A percentile compares a stretch with the other conserved stretches of the same genome.
Evolutionary conservation across 2,797 vertebrate species (phyloP).

Genomic region (Acanthornis magna): DNA sequence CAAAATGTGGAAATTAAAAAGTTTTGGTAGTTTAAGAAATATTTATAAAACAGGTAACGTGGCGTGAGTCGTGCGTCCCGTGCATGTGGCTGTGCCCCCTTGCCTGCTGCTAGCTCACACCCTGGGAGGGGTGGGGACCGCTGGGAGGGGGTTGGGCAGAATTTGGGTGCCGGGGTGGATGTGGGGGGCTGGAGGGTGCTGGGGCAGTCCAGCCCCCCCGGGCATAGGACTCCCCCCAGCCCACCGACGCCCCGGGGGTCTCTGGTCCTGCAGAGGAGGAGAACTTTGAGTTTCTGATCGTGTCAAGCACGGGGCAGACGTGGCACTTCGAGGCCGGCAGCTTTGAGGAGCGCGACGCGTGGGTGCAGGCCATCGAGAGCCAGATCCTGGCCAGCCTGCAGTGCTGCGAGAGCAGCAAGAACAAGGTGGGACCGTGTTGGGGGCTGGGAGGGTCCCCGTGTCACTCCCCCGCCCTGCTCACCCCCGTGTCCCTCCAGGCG

Average conservation of each 20-base stretch:
- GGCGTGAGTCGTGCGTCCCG: neutral
- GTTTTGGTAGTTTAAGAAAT: conserved; percentile 99
- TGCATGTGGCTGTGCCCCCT: conserved; percentile 69
- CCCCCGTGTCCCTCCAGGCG: neutral
- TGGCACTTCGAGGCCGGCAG: conserved; percentile 96
- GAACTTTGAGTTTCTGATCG: conserved; percentile 93
- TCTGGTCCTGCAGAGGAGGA: conserved; percentile 83
- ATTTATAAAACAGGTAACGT: conserved; percentile 99
- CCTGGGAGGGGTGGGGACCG: neutral
- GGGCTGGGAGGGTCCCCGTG: fast-evolving
- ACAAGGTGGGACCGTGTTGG: conserved; percentile 76
- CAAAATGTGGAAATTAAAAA: conserved; percentile 99
- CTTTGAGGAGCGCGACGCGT: conserved; percentile 91
- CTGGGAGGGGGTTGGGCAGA: fast-evolving
- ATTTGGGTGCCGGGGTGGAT: neutral
- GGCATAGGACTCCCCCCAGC: neutral
- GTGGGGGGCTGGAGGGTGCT: neutral
- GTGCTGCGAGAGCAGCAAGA: conserved; percentile 93
- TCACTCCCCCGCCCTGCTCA: neutral
- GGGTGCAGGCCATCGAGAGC: conserved; percentile 95
- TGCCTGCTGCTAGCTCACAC: neutral
- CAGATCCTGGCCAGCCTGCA: conserved; percentile 97
- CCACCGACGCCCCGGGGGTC: neutral
- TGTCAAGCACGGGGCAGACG: conserved; percentile 93
- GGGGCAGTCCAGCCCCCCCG: neutral